These are phyloP conservation scores for Lepidurus packardi DNA, from an alignment of 1,140 invertebrate species.

Conservation along the genomic window DNA sequence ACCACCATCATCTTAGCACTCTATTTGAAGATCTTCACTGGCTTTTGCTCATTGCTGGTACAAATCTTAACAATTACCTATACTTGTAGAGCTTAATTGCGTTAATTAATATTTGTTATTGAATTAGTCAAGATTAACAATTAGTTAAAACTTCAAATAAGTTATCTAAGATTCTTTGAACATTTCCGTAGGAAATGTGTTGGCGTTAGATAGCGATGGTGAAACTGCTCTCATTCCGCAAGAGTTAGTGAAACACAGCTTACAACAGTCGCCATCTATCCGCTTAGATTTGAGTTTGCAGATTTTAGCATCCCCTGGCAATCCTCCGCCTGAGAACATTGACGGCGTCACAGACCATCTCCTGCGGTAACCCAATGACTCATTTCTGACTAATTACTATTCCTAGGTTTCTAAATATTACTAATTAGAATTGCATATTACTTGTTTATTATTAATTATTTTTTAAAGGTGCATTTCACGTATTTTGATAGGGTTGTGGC, in stretches of 20 bases:
- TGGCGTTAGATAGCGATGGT: conserved; percentile 65
- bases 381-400: too few species aligned
- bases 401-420: neutral
- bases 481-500: conserved; percentile 57
- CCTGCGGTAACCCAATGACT: neutral
- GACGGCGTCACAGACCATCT: conserved; percentile 30
- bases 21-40: conserved; percentile 84
- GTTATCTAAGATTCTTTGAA: neutral
- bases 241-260: conserved; percentile 66
- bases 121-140: too few species aligned
- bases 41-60: conserved; percentile 71
- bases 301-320: conserved; percentile 50
- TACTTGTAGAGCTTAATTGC: neutral
- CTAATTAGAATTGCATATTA: neutral
- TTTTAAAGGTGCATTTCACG: neutral
- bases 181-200: conserved; percentile 50
- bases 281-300: conserved; percentile 55
- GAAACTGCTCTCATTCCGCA: conserved; percentile 69
- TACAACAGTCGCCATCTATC: conserved; percentile 51
- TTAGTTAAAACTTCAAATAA: neutral
- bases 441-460: neutral
- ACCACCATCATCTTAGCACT: conserved; percentile 50
- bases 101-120: too few species aligned
- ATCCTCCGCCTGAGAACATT: conserved; percentile 37
- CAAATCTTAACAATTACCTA: conserved; percentile 30